These are phyloP conservation scores for Tethea ocularis DNA, from an alignment of 2,888 invertebrate genomes.

Conservation along the genomic window DNA sequence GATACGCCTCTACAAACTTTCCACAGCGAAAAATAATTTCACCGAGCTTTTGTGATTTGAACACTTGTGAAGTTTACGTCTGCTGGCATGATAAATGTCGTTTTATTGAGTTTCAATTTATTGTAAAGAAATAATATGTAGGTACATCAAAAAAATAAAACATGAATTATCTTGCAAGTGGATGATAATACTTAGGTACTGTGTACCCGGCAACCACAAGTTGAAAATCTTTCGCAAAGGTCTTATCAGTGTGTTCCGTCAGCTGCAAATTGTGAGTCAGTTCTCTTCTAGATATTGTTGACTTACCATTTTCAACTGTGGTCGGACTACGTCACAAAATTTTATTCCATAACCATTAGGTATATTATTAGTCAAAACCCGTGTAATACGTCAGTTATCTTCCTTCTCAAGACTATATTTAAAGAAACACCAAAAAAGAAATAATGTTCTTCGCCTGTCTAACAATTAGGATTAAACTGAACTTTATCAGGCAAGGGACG, in stretches of 20 bases:
- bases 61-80: neutral
- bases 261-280: too few species aligned
- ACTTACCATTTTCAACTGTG: too few species aligned
- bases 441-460: neutral
- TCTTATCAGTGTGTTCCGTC: too few species aligned
- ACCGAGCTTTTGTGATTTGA: neutral
- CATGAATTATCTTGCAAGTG: too few species aligned
- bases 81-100: neutral
- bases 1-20: neutral
- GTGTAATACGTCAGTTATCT: neutral
- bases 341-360: too few species aligned
- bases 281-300: too few species aligned
- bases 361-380: too few species aligned
- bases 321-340: neutral
- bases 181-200: too few species aligned
- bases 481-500: slow-evolving; percentile 5
- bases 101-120: neutral
- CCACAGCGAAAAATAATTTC: neutral
- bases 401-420: neutral
- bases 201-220: too few species aligned
- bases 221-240: too few species aligned
- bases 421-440: neutral
- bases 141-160: too few species aligned
- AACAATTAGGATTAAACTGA: slow-evolving; percentile 9
- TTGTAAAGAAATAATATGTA: neutral